Base-by-base conservation (phyloP, 2,888 invertebrate genomes). In the Diarsia dahlii region DNA sequence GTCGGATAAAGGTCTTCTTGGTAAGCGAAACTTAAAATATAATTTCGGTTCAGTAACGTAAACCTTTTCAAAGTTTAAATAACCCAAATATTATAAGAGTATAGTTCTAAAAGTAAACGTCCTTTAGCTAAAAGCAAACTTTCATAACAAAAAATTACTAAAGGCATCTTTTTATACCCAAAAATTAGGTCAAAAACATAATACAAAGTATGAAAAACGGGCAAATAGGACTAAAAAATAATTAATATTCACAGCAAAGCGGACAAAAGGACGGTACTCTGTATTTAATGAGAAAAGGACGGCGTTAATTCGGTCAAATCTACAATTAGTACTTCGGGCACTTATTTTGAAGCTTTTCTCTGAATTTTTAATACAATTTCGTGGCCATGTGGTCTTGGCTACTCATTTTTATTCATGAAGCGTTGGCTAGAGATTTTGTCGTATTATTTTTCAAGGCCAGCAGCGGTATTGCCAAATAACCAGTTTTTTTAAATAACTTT, bases 221-320 rank as follows among this genome's bases (percentile, higher is more conserved):
- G 10, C 60, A 2, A 60, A 15, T 28, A 28, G 64, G 13, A 20
- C 58, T 23, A 70, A 79, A 67, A 78, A 74, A 79, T 79, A 74
- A 71, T 81, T 84, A 84, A 69, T 79, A 81, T 84, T 80, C 80
- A 63, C 70, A 71, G 71, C 70, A 80, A 74, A 69, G 23, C 64
- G 45, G 39, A 15, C 18, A 28, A 58, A 66, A 74, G 28, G 60
- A 56, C 8, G 45, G 45, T 48, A 60, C 54, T 68, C 54, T 20
- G 65, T 65, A 71, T 68, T 68, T 71, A 84, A 81, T 62, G 63
- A 60, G 71, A 13, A 50, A 48, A 58, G 66, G 65, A 54, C 34
- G 50, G 80, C 60, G 71, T 68, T 84, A 75, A 71, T 84, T 68
- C 64, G 34, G 48, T 48, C 75, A 68, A 73, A 83, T 82, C 69